Conservation (phyloP, 2,888 invertebrate species). For the Hemaris fuciformis region DNA sequence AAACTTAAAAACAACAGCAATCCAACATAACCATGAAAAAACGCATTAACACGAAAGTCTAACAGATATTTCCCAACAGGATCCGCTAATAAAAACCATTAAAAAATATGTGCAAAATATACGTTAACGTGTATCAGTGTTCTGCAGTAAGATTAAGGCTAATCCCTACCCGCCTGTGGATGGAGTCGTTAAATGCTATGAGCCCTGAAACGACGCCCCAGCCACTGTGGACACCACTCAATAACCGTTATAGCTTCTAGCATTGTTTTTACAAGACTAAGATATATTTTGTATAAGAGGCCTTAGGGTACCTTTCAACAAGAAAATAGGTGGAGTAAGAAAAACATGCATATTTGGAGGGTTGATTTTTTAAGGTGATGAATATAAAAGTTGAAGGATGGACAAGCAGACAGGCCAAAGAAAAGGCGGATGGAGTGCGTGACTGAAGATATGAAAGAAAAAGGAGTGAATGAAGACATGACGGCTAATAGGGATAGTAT, state of each 20-base stretch:
- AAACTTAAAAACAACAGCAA: too few relatives aligned
- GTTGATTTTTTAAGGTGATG: too few relatives aligned
- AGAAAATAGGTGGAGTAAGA: too few relatives aligned
- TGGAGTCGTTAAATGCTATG: conserved; percentile 16
- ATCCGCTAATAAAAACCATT: background rate
- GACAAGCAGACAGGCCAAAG: too few relatives aligned
- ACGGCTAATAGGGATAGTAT: too few relatives aligned
- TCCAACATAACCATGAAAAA: background rate
- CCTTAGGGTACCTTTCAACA: too few relatives aligned
- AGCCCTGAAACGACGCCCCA: conserved; percentile 11
- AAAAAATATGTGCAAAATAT: background rate
- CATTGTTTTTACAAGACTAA: conserved; percentile 6
- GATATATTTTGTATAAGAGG: too few relatives aligned
- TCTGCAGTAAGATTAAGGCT: conserved; percentile 13
- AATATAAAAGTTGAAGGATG: too few relatives aligned
- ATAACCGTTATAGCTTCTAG: conserved; percentile 6
- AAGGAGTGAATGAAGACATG: too few relatives aligned
- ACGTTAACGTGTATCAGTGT: conserved; percentile 19
- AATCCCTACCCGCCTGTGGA: conserved; percentile 12
- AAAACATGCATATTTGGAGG: too few relatives aligned
- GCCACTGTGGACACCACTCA: conserved; percentile 11
- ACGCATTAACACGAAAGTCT: background rate
- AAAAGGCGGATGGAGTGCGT: too few relatives aligned
- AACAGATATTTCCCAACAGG: background rate
- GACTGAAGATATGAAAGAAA: too few relatives aligned